Conservation (phyloP, 2,797 vertebrate species). For the Trachurus trachurus region DNA sequence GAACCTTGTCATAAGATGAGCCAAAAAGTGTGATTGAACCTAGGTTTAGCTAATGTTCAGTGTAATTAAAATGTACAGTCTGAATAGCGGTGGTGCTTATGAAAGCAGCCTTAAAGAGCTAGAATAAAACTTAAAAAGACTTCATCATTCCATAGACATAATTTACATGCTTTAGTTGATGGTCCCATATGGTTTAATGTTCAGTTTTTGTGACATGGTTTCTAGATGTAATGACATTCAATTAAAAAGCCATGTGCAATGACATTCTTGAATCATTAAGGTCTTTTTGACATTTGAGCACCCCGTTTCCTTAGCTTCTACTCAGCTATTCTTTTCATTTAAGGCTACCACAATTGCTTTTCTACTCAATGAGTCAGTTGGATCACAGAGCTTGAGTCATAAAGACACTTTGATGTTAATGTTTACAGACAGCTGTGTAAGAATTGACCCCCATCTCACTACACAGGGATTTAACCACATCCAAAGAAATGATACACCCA, state of each 20-base stretch:
- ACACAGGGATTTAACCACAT: neutral
- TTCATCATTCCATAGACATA: constrained; percentile 57
- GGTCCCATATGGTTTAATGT: constrained; percentile 68
- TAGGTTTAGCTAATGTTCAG: constrained; percentile 53
- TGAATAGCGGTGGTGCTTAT: constrained; percentile 11
- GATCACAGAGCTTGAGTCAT: constrained; percentile 12
- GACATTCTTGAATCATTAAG: constrained; percentile 69
- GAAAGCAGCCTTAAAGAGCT: constrained; percentile 40
- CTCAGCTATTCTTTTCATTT: constrained; percentile 46
- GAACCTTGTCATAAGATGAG: constrained; percentile 60
- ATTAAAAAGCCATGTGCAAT: constrained; percentile 78
- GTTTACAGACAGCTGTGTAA: constrained; percentile 17
- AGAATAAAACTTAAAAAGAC: constrained; percentile 47
- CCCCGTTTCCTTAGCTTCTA: constrained; percentile 22
- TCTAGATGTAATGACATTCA: constrained; percentile 72
- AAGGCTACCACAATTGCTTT: constrained; percentile 15
- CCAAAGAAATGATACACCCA: constrained; percentile 17
- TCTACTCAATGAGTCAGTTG: constrained; percentile 21
- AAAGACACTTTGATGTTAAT: constrained; percentile 6
- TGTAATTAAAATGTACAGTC: constrained; percentile 56
- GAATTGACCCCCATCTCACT: neutral
- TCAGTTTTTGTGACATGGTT: constrained; percentile 66
- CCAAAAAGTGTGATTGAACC: constrained; percentile 45
- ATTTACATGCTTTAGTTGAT: constrained; percentile 62
- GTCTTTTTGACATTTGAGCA: constrained; percentile 62